Percentiles rank a stretch among this genome's conserved stretches.
phyloP scores from a whole-genome alignment of 2,797 vertebrate genomes.

The Lutjanus campechanus region DNA sequence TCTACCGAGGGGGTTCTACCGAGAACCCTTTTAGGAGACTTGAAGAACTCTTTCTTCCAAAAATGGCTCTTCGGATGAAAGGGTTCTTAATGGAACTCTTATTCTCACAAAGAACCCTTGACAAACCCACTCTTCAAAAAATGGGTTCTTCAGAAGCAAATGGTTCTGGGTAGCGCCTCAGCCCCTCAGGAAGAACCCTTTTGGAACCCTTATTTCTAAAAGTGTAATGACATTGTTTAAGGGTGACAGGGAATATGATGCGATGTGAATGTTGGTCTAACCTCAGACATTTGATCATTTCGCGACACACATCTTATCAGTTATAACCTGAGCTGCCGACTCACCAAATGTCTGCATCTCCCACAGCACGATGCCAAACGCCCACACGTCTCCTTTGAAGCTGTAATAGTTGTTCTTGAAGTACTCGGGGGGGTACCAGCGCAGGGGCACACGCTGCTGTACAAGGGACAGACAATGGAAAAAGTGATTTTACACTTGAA shows the following conservation, averaged over 20 bases:
- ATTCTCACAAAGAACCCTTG: too few relatives aligned
- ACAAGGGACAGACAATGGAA: background rate
- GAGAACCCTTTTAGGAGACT: too few relatives aligned
- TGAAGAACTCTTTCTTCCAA: too few relatives aligned
- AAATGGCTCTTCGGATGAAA: too few relatives aligned
- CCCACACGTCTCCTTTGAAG: constrained; percentile 87
- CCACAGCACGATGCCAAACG: constrained; percentile 86
- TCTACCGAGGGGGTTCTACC: too few relatives aligned
- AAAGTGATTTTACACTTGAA: background rate
- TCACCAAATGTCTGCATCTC: constrained; percentile 87
- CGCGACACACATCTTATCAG: background rate
- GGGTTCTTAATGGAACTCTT: too few relatives aligned
- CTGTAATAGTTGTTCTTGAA: constrained; percentile 85
- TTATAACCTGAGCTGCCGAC: constrained; percentile 19
- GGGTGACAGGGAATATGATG: background rate
- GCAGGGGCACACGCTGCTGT: constrained; percentile 83
- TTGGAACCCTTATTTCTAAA: too few relatives aligned
- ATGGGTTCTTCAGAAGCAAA: too few relatives aligned
- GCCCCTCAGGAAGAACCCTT: too few relatives aligned
- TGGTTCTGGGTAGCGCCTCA: too few relatives aligned
- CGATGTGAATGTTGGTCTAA: background rate
- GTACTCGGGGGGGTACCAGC: constrained; percentile 88
- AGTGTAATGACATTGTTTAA: background rate
- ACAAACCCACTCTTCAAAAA: too few relatives aligned
- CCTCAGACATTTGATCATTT: background rate